Evolutionary conservation across 37 sponge, comb jelly and placozoan species (phyloP).

Genomic region (Chondrosia reniformis): DNA sequence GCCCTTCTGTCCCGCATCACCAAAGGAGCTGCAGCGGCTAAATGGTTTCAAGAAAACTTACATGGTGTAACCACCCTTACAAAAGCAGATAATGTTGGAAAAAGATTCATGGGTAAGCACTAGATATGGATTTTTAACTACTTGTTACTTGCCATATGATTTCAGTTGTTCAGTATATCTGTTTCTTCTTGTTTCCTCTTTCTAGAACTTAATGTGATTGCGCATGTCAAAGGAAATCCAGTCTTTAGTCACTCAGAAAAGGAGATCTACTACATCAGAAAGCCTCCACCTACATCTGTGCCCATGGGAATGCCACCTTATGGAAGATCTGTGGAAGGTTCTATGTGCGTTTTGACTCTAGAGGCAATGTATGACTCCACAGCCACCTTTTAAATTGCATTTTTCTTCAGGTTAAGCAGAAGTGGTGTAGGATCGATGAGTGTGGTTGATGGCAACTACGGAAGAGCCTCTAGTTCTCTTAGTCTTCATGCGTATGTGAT

Average conservation of each 20-base stretch:
- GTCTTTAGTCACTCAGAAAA: background rate
- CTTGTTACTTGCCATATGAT: background rate
- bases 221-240: background rate
- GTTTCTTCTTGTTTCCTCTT: background rate
- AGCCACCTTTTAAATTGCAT: too few relatives aligned
- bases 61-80: conserved; percentile 37
- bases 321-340: too few relatives aligned
- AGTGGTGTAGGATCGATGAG: conserved; percentile 23
- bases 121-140: background rate
- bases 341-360: too few relatives aligned
- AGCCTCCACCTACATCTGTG: background rate
- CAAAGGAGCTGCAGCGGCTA: conserved; percentile 48
- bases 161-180: background rate
- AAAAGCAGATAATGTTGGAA: conserved; percentile 25
- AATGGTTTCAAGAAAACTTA: conserved; percentile 73
- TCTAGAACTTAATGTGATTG: background rate
- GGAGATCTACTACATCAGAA: conserved; percentile 1
- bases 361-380: too few relatives aligned
- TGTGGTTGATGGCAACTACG: conserved; percentile 1
- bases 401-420: too few relatives aligned
- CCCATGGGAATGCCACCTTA: too few relatives aligned
- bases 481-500: conserved; percentile 8
- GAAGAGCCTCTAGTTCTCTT: background rate
- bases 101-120: conserved; percentile 23
- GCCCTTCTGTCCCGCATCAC: background rate